Conservation (phyloP, 2,888 invertebrate genomes). For the Neoscelio sp. region DNA sequence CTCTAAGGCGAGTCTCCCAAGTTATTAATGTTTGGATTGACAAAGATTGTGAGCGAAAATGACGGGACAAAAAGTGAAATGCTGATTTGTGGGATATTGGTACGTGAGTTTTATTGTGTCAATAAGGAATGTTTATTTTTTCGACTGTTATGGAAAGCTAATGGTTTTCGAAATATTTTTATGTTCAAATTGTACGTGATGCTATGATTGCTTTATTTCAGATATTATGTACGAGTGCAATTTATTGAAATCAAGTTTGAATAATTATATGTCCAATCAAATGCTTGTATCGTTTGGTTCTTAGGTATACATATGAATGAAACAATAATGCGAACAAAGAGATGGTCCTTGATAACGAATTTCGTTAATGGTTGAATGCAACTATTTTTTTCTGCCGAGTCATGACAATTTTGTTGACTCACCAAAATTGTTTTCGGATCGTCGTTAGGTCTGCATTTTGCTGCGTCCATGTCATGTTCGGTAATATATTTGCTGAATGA, state of each 20-base stretch:
- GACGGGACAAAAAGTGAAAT: constrained; percentile 39
- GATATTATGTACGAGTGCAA: too few relatives aligned
- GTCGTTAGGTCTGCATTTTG: constrained; percentile 51
- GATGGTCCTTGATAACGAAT: constrained; percentile 14
- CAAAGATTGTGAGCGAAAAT: constrained; percentile 46
- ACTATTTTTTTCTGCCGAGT: constrained; percentile 39
- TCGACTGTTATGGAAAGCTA: constrained; percentile 4
- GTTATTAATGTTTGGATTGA: constrained; percentile 48
- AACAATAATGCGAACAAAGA: constrained; percentile 18
- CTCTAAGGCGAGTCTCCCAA: constrained; percentile 13
- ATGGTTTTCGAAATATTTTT: not conserved
- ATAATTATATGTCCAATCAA: not conserved
- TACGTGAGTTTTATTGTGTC: constrained; percentile 21
- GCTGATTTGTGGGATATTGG: constrained; percentile 35
- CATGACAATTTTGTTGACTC: constrained; percentile 55
- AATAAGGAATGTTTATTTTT: constrained; percentile 40
- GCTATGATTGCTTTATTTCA: not conserved
- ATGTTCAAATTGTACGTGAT: constrained; percentile 4
- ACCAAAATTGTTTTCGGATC: constrained; percentile 55
- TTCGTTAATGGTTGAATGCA: constrained; percentile 55
- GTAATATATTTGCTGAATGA: constrained; percentile 60
- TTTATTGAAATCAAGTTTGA: not conserved
- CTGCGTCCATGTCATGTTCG: constrained; percentile 62
- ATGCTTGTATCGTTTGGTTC: not conserved
- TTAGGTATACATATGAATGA: not conserved